Evolutionary conservation across 2,888 invertebrate species (phyloP), one percentile per base, ranked within the genome.

Genomic region (Itoplectis maculator): DNA sequence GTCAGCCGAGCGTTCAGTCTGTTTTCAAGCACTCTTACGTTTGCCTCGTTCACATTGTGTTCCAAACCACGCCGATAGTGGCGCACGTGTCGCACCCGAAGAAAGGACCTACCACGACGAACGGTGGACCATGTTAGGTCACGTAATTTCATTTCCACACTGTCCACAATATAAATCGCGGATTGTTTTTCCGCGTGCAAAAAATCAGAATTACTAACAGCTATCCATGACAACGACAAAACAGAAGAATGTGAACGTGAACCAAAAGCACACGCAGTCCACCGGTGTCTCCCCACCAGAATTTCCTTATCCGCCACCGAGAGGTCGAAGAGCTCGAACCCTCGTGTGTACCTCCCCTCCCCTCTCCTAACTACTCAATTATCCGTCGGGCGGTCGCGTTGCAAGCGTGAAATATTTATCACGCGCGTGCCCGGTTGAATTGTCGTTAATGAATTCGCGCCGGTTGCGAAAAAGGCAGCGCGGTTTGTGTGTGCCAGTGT

Each of bases 331-430:
- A 72, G 35, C 15, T 72, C 29, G 56, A 70, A 56, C 70, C 29
- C 37, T 47, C 37, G 15, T n/a, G 18, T 9, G n/a, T n/a, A n/a
- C n/a, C n/a, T n/a, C n/a, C n/a, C n/a, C n/a, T n/a, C n/a, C n/a
- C n/a, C n/a, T 11, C 20, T 18, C 13, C 54, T 70, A 15, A 13
- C 51, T 5, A 15, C 15, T 15, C 51, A 51, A 68, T 68, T 51
- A 29, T 49, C 37, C 49, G 2, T n/a, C 29, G 3, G 2, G 37
- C 49, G 35, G 5, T 5, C 29, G 29, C 5, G 29, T 5, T 66
- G 68, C 68, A 18, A 79, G 79, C 79, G 74, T 69, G 79, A 80
- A 80, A 80, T 65, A 23, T 76, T 80, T 75, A 68, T 81, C 77
- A 47, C 23, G 42, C 59, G 42, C 45, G 29, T 18, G 13, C 45